These are phyloP conservation scores for Etheostoma perlongum DNA, from an alignment of 2,797 vertebrate genomes.

Conservation along the genomic window DNA sequence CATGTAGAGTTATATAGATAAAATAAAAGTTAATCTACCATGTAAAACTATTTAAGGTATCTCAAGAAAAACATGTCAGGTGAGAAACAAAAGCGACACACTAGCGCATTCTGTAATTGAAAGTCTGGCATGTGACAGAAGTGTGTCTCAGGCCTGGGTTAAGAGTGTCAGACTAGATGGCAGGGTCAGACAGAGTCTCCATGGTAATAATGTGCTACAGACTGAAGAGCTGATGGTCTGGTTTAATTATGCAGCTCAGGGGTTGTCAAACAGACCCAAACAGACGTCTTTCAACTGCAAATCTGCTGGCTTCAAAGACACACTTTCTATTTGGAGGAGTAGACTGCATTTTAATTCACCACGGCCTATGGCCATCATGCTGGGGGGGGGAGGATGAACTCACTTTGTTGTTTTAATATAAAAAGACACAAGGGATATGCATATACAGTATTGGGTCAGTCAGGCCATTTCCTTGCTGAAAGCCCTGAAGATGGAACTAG, in stretches of 20 bases:
- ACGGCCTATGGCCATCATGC: background rate
- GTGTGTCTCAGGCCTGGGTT: slow-evolving; percentile 1
- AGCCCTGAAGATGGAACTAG: background rate
- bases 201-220: slow-evolving; percentile 21
- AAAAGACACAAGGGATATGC: background rate
- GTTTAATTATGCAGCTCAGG: slow-evolving; percentile 38
- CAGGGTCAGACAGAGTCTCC: slow-evolving; percentile 37
- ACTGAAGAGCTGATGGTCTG: slow-evolving; percentile 11
- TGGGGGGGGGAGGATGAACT: background rate
- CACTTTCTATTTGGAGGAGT: background rate
- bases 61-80: too few relatives aligned
- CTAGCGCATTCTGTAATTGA: background rate
- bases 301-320: slow-evolving; percentile 27
- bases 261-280: slow-evolving; percentile 10
- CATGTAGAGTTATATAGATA: background rate
- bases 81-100: background rate
- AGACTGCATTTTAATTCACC: background rate
- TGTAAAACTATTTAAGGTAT: background rate
- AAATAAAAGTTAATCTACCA: background rate
- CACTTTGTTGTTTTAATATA: slow-evolving; percentile 2
- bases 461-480: background rate
- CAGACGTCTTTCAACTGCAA: slow-evolving; percentile 34
- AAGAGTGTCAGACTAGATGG: slow-evolving; percentile 1
- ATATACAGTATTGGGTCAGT: background rate
- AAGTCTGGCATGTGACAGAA: background rate